Evolutionary conservation across 2,888 invertebrate genomes (phyloP), one percentile per base, ranked within the genome.

Genomic region (Tortrix viridana): DNA sequence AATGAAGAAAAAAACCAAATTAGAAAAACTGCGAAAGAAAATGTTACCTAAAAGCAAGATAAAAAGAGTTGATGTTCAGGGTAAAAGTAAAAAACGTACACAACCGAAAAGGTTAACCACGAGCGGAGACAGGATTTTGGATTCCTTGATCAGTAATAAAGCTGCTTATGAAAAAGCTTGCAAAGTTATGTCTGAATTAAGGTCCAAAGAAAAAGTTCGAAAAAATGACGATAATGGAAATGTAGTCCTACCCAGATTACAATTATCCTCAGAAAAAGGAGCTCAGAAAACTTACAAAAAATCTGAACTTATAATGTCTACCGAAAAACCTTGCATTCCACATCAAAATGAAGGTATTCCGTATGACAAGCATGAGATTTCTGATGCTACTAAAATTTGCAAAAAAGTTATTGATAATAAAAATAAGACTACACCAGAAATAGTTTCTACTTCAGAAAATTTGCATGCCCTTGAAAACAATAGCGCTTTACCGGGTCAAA

Each of bases 1-100:
- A 72, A 55, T 50, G 9, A 79, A 67, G 62, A 87, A 82, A 71
- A 65, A 78, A 63, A 79, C 81, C 19, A 83, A 80, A 65, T 73
- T 89, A 67, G 79, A 82, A 50, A 85, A 78, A 71, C 65, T 88
- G 9, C 81, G 80, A 56, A 76, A 76, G 20, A 81, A 76, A 62
- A 69, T 86, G 64, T 20, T 76, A 63, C 84, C 87, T 2, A 86
- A 80, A 72, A 71, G 71, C 69, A 90, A 89, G 74, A 89, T 89
- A 64, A 79, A 67, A 65, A 65, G 55, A 20, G 71, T 66, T 56
- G 58, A 62, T 5, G 53, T 63, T 23, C 65, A 71, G 50, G 67
- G 68, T 19, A 60, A 69, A 65, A 73, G 67, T 43, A 79, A 71
- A 38, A 26, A 61, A 46, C 69, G 64, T 9, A 50, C 65, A 18